Evolutionary conservation across 2,797 vertebrate species (phyloP), one percentile per base, ranked within the genome.

Genomic region (Trichosurus vulpecula): DNA sequence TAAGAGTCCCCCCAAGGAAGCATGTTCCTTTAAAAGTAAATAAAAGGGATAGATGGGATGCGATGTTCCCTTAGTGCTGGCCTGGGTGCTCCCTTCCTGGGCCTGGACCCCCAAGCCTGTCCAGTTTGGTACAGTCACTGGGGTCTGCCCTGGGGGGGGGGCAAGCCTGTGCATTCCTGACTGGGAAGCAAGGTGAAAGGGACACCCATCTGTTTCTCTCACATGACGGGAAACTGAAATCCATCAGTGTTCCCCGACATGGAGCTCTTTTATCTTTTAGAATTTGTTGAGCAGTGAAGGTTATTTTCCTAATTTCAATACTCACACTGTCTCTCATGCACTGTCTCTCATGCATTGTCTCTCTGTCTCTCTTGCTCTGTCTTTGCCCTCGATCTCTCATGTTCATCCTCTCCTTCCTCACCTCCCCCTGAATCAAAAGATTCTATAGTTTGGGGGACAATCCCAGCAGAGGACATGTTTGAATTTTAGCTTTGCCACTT

Each of bases 1-100:
- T 97, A 97, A 97, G 96, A 97, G 97, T 94, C 93, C 95, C 97
- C 96, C 94, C 81, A 96, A 96, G 90, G 94, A 98, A 98, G 95
- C 97, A 97, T 98, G 97, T 98, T 97, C 97, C 93, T 74, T 95
- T n/a, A 91, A 95, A 97, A 97, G 91, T 97, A 98, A 98, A 97
- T 97, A 97, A 97, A 98, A 94, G 0, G 16, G 97, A 96, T 0
- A 13, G 95, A 96, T 95, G 27, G 97, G 97, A 97, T 96, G 94
- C 97, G 97, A 95, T 97, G 93, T 98, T 98, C 95, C 97, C 91
- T 94, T 96, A 96, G 93, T 92, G 92, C 74, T 97, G 95, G 97
- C 97, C 96, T 57, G 57, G 30, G 9, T 31, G 52, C 31, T 93
- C 93, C 81, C 96, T 95, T 93, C 90, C 95, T 95, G 95, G 96